Evolutionary conservation across 37 sponge, comb jelly and placozoan genomes (phyloP).

Genomic region (Lycopodina hypogea): DNA sequence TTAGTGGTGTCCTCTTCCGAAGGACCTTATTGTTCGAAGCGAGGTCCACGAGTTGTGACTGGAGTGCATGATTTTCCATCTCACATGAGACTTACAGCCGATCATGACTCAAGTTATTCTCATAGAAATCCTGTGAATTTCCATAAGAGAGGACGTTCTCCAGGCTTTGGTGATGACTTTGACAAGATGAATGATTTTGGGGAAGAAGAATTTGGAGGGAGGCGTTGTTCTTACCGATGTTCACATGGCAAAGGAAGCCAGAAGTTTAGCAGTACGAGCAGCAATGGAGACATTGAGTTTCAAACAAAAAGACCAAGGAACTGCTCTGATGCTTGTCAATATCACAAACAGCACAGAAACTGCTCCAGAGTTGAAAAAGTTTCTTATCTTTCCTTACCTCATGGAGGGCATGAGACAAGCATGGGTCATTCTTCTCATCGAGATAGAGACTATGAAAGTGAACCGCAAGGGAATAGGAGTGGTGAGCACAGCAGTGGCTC

Average conservation of each 20-base stretch:
- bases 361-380: not conserved
- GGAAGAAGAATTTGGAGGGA: not conserved
- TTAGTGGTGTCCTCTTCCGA: no score
- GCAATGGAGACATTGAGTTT: slow-evolving; percentile 26
- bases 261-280: not conserved
- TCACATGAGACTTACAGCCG: not conserved
- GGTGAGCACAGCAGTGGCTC: not conserved
- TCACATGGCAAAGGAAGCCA: not conserved
- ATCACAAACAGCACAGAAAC: slow-evolving; percentile 14
- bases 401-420: not conserved
- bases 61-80: not conserved
- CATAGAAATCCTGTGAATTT: not conserved
- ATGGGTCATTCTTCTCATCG: not conserved
- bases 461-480: not conserved
- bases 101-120: not conserved
- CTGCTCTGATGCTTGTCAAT: slow-evolving; percentile 26
- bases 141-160: slow-evolving; percentile 18
- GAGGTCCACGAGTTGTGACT: slow-evolving; percentile 6
- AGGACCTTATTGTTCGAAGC: not conserved
- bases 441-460: not conserved
- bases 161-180: not conserved
- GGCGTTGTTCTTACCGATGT: not conserved
- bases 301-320: slow-evolving; percentile 39
- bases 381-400: not conserved
- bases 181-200: not conserved